Evolutionary conservation across 2,888 invertebrate species (phyloP), one percentile per base, ranked within the genome.

Genomic region (Coecobrya sp.): DNA sequence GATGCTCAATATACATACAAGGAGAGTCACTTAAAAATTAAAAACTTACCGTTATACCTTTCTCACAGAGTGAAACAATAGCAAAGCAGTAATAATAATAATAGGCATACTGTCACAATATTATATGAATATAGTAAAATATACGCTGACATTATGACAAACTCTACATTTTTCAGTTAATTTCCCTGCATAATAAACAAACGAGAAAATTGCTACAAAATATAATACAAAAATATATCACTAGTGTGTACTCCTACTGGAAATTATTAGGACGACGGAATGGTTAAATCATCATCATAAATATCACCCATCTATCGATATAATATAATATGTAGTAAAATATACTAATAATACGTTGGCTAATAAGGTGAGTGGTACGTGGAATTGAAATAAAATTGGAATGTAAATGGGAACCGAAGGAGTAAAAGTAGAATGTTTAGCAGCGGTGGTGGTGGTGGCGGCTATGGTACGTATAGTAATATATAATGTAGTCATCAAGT

Each of bases 401-500:
- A 19, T 70, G 13, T 70, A 42, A 10, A n/a, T 36, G n/a, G 30
- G 36, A n/a, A 19, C 30, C 22, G 36, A 36, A 42, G 70, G 36
- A 7, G 36, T 70, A 42, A 19, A n/a, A 42, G 70, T 36, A 36
- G 70, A 13, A 10, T n/a, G n/a, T n/a, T n/a, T n/a, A n/a, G n/a
- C n/a, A n/a, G n/a, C 7, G 36, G 42, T 70, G 10, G 42, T 19
- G 5, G n/a, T 70, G 19, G 68, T 36, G 27, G 13, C 30, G 30
- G 27, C 11, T 7, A 27, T 55, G n/a, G 55, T n/a, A 55, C 0
- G 1, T n/a, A n/a, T n/a, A 62, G 62, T 25, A 55, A 19, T 27
- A 70, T 59, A 70, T 68, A 86, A 86, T 86, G 86, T 70, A 86
- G 86, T 86, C 86, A 70, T 86, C 65, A 86, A 84, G 27, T 36